These are phyloP conservation scores for Mycalesis mineus DNA, from an alignment of 2,888 invertebrate species.

Conservation along the genomic window DNA sequence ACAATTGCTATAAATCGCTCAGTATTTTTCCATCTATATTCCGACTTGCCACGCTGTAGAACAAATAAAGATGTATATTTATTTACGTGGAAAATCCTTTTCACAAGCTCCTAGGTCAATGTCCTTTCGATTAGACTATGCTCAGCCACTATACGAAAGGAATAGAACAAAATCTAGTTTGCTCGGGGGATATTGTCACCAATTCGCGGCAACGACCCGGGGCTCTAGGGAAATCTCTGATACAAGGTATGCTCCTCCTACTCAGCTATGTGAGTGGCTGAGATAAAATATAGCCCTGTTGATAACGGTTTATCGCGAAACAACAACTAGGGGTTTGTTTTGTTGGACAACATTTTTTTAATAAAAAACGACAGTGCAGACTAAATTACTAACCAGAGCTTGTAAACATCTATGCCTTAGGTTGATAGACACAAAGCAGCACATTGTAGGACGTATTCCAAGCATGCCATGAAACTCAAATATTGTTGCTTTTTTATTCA, in stretches of 20 bases:
- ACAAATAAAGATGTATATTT: no score
- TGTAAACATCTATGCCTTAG: no score
- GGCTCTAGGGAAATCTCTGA: conserved; percentile 19
- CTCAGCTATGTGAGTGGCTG: conserved; percentile 4
- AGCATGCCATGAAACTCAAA: no score
- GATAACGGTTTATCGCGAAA: not conserved
- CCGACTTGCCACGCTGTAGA: no score
- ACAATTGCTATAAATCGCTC: no score
- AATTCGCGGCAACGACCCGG: conserved; percentile 7
- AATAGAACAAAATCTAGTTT: not conserved
- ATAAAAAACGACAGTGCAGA: no score
- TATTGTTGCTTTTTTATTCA: no score
- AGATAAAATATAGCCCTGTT: conserved; percentile 1
- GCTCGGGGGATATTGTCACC: conserved; percentile 15
- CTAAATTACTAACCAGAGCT: no score
- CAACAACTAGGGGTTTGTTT: not conserved
- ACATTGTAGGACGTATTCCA: no score
- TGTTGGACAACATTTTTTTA: not conserved
- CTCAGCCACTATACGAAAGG: not conserved
- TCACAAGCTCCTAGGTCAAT: not conserved
- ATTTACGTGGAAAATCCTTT: not conserved
- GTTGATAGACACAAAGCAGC: no score
- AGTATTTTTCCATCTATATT: no score
- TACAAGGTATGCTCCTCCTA: conserved; percentile 1
- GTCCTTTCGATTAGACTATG: not conserved